These are phyloP conservation scores for Myripristis murdjan DNA, from an alignment of 2,797 vertebrate species.

Conservation along the genomic window DNA sequence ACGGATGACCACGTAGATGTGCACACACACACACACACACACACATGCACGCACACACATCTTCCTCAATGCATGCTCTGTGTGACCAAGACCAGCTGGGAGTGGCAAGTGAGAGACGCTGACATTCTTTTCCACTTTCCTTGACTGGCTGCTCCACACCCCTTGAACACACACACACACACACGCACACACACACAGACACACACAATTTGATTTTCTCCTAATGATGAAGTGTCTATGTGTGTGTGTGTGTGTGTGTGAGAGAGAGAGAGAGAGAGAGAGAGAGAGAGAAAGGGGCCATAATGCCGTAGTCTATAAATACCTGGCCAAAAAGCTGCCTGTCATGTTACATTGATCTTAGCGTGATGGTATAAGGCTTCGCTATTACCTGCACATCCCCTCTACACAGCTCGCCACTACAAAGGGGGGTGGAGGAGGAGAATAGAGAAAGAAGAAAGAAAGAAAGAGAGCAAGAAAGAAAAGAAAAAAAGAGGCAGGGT, in stretches of 20 bases:
- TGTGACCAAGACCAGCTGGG: constrained; percentile 38
- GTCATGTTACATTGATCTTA: constrained; percentile 85
- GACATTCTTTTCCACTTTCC: constrained; percentile 83
- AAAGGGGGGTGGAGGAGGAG: constrained; percentile 19
- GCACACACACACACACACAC: neutral
- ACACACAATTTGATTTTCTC: constrained; percentile 75
- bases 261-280: too few species aligned
- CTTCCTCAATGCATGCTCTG: constrained; percentile 23
- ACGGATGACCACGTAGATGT: constrained; percentile 1
- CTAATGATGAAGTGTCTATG: constrained; percentile 75
- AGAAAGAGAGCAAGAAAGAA: too few species aligned
- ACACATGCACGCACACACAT: constrained; percentile 13
- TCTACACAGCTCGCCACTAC: constrained; percentile 59
- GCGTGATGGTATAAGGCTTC: constrained; percentile 70
- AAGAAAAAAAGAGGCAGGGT: neutral
- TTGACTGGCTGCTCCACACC: constrained; percentile 41
- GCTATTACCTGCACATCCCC: constrained; percentile 66
- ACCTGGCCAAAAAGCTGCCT: constrained; percentile 81
- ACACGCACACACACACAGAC: constrained; percentile 9
- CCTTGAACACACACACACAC: constrained; percentile 24
- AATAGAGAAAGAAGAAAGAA: constrained; percentile 7
- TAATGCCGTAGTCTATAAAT: constrained; percentile 81
- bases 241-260: too few species aligned
- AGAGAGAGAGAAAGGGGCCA: constrained; percentile 53
- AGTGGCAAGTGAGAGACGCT: constrained; percentile 63